A percentile compares a stretch with the other conserved stretches of the same genome.
phyloP scores from a whole-genome alignment of 2,797 vertebrate species.

The Ibycter americanus region DNA sequence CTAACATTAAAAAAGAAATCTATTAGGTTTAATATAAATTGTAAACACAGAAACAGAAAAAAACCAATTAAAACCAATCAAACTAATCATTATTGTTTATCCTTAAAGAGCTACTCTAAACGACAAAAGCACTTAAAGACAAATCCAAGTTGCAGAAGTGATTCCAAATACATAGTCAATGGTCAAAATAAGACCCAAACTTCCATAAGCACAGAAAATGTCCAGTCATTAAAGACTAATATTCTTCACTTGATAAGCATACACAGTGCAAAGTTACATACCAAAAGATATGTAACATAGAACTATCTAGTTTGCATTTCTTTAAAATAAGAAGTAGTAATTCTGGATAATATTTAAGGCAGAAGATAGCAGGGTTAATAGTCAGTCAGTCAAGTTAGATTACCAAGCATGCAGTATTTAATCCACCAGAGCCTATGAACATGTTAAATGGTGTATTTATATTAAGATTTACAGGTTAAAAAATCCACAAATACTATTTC shows the following conservation, averaged over 20 bases:
- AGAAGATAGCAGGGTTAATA: neutral
- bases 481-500: neutral
- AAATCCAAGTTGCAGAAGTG: neutral
- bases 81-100: neutral
- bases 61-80: neutral
- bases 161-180: neutral
- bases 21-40: neutral
- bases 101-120: neutral
- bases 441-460: neutral
- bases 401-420: neutral
- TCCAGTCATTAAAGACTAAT: neutral
- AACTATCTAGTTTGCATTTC: neutral
- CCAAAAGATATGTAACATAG: neutral
- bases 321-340: neutral
- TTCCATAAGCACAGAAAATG: neutral
- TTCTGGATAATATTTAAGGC: neutral
- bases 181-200: neutral
- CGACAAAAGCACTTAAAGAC: neutral
- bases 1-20: constrained; percentile 41
- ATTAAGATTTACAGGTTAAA: neutral
- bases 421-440: neutral
- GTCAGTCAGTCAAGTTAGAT: neutral
- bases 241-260: neutral
- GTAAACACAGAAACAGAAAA: neutral
- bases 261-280: neutral